Conservation (phyloP, 2,888 invertebrate species). For the Meiosimyza platycephala region DNA sequence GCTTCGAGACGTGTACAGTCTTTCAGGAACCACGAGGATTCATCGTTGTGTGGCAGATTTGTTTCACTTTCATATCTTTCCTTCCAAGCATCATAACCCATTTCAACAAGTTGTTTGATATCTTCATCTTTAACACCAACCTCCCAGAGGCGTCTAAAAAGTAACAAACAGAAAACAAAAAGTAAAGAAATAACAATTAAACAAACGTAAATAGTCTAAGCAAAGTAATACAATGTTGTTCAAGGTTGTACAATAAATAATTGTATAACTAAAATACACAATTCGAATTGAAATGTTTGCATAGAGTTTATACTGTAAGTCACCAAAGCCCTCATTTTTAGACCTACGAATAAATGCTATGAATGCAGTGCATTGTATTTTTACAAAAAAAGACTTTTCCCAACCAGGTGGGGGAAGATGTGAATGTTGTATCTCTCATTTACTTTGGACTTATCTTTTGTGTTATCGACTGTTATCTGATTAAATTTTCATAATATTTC, state of each 20-base stretch:
- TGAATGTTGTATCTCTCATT: slow-evolving; percentile 15
- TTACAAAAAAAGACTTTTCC: too few relatives aligned
- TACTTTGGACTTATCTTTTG: slow-evolving; percentile 19
- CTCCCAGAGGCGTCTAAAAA: slow-evolving; percentile 78
- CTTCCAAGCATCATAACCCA: slow-evolving; percentile 68
- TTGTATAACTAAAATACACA: neutral
- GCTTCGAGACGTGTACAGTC: slow-evolving; percentile 84
- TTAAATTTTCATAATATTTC: slow-evolving; percentile 24
- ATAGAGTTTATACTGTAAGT: neutral
- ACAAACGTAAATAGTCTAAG: neutral
- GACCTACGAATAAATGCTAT: too few relatives aligned
- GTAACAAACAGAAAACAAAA: slow-evolving; percentile 13
- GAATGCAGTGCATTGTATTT: too few relatives aligned
- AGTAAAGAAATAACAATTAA: slow-evolving; percentile 1
- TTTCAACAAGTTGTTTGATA: slow-evolving; percentile 74
- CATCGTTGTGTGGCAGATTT: slow-evolving; percentile 77
- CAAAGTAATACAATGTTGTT: neutral
- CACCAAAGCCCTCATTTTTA: too few relatives aligned
- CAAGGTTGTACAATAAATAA: slow-evolving; percentile 1
- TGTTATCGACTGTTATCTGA: slow-evolving; percentile 30
- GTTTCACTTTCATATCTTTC: slow-evolving; percentile 69
- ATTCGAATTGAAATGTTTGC: neutral
- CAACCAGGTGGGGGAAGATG: too few relatives aligned
- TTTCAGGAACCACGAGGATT: slow-evolving; percentile 81
- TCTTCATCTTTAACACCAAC: slow-evolving; percentile 81